phyloP scores from a whole-genome alignment of 2,113 vertebrate species.

The Okapia johnstoni region DNA sequence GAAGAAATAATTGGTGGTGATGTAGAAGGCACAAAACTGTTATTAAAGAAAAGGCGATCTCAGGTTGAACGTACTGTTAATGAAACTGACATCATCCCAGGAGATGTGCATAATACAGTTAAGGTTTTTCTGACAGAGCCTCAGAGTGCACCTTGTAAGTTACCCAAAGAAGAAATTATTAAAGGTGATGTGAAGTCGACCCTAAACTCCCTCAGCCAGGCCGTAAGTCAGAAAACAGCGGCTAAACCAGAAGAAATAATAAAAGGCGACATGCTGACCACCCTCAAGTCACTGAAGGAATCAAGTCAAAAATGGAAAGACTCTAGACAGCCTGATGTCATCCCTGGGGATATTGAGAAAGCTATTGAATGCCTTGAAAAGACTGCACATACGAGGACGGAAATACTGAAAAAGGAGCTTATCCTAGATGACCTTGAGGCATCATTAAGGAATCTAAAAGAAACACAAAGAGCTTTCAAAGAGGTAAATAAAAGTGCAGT shows the following conservation, averaged over 20 bases:
- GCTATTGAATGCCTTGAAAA: conserved; percentile 88
- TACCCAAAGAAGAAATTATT: conserved; percentile 86
- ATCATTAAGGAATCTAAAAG: conserved; percentile 85
- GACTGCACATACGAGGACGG: conserved; percentile 80
- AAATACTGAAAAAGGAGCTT: conserved; percentile 84
- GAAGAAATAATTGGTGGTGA: conserved; percentile 88
- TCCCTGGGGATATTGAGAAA: conserved; percentile 86
- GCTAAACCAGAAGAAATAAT: conserved; percentile 87
- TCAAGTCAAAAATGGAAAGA: conserved; percentile 81
- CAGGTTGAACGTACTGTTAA: conserved; percentile 86
- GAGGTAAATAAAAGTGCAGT: conserved; percentile 81
- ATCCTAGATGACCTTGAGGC: conserved; percentile 87
- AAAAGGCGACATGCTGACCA: conserved; percentile 84
- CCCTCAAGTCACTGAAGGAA: conserved; percentile 84
- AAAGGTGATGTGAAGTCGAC: conserved; percentile 88
- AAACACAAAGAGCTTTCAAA: conserved; percentile 81
- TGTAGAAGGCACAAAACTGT: conserved; percentile 86
- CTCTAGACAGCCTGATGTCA: conserved; percentile 82
- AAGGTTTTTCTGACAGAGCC: conserved; percentile 89
- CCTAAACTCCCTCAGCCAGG: conserved; percentile 85
- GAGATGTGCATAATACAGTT: conserved; percentile 86
- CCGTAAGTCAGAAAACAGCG: conserved; percentile 83
- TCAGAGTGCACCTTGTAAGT: conserved; percentile 68
- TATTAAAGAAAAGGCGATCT: conserved; percentile 80
- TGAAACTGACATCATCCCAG: conserved; percentile 88